Conservation (phyloP, 2,113 vertebrate genomes). For the Andinoacara biseriatus region DNA sequence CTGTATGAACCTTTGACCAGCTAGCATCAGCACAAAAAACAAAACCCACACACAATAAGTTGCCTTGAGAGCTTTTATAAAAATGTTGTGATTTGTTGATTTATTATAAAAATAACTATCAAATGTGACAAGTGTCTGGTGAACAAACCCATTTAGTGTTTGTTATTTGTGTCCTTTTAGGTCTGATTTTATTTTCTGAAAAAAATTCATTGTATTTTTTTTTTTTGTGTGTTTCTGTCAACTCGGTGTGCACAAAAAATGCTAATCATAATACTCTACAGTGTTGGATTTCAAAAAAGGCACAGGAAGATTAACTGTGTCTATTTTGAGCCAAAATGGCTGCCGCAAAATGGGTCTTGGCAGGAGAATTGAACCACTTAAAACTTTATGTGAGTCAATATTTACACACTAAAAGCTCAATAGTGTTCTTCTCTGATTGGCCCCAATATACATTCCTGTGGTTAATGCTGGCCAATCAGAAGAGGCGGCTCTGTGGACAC, state of each 20-base stretch:
- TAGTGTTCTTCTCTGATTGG: slow-evolving; percentile 22
- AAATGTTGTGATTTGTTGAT: background rate
- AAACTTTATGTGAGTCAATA: background rate
- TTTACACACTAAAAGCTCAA: slow-evolving; percentile 7
- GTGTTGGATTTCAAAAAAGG: background rate
- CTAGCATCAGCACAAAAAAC: background rate
- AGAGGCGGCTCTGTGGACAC: background rate
- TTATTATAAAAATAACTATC: background rate
- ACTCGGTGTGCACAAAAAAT: background rate
- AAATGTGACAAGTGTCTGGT: slow-evolving; percentile 14
- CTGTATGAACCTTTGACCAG: background rate
- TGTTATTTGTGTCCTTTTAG: background rate
- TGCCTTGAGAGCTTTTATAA: background rate
- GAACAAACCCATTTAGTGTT: background rate
- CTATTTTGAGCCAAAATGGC: slow-evolving; percentile 22
- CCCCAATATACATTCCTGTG: slow-evolving; percentile 38
- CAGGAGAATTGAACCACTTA: background rate
- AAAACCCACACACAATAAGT: background rate
- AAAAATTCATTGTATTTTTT: background rate
- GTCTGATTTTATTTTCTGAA: slow-evolving; percentile 1
- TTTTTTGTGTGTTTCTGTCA: background rate
- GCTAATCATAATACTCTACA: background rate
- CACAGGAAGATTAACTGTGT: background rate
- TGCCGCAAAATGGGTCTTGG: background rate
- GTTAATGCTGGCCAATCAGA: slow-evolving; percentile 21